phyloP scores from a whole-genome alignment of 2,888 invertebrate species.

The Epinotia nisella region DNA sequence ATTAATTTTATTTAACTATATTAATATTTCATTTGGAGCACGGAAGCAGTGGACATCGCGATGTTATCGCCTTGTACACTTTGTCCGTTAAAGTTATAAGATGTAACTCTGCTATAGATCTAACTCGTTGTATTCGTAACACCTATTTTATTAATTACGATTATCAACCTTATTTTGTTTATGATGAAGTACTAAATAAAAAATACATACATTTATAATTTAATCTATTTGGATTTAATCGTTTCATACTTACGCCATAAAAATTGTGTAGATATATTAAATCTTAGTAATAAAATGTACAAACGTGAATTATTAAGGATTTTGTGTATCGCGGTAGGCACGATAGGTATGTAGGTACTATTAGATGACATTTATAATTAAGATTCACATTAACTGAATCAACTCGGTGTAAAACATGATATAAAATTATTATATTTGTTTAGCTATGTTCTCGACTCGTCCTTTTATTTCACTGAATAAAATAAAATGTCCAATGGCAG shows the following conservation, averaged over 20 bases:
- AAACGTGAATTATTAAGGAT: slow-evolving; percentile 17
- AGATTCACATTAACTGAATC: neutral
- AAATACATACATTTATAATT: neutral
- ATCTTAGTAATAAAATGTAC: slow-evolving; percentile 16
- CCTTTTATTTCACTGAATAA: neutral
- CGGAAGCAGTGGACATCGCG: slow-evolving; percentile 45
- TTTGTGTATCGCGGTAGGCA: slow-evolving; percentile 19
- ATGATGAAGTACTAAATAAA: neutral
- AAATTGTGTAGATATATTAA: neutral
- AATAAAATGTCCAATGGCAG: neutral
- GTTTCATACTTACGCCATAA: neutral
- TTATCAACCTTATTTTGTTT: neutral
- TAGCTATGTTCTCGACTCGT: neutral
- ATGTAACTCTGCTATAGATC: neutral
- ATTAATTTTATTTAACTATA: slow-evolving; percentile 40
- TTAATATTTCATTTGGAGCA: slow-evolving; percentile 45
- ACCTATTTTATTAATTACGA: neutral
- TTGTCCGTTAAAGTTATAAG: slow-evolving; percentile 46
- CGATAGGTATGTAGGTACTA: no score
- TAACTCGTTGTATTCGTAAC: slow-evolving; percentile 20
- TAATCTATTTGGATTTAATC: neutral
- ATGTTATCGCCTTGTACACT: slow-evolving; percentile 44
- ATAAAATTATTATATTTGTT: neutral
- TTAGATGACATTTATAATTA: slow-evolving; percentile 2
- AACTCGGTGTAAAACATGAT: neutral